A percentile compares a stretch with the other conserved stretches of the same genome.
These are phyloP conservation scores for Mimachlamys varia DNA, from an alignment of 2,888 invertebrate species.

Conservation along the genomic window DNA sequence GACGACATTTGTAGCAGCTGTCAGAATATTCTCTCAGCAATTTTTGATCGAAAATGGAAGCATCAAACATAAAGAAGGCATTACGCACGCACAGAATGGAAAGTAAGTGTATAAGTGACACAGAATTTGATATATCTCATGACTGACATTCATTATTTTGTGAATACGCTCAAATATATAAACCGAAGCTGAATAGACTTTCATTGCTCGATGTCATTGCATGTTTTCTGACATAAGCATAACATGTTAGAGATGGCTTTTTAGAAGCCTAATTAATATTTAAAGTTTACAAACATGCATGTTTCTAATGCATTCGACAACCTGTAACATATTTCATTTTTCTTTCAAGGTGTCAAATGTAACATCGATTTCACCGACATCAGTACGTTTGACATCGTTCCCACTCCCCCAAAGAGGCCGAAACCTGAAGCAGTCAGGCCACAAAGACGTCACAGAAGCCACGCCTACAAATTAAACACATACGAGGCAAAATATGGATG, in stretches of 20 bases:
- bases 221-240: too few relatives aligned
- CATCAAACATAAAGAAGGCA: neutral
- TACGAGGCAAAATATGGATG: neutral
- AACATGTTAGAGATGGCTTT: too few relatives aligned
- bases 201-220: too few relatives aligned
- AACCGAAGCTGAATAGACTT: too few relatives aligned
- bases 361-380: neutral
- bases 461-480: neutral
- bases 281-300: too few relatives aligned
- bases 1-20: slow-evolving; percentile 34
- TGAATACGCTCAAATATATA: too few relatives aligned
- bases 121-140: neutral
- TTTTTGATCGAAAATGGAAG: neutral
- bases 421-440: neutral
- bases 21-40: neutral
- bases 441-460: neutral
- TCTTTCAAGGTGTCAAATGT: neutral
- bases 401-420: neutral
- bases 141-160: neutral
- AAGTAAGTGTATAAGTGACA: neutral
- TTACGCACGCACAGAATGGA: neutral
- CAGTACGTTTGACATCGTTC: neutral
- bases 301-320: neutral
- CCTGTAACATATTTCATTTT: neutral
- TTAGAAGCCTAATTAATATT: too few relatives aligned